Base-by-base conservation (phyloP, 2,797 vertebrate species). In the Gambelia wislizenii region DNA sequence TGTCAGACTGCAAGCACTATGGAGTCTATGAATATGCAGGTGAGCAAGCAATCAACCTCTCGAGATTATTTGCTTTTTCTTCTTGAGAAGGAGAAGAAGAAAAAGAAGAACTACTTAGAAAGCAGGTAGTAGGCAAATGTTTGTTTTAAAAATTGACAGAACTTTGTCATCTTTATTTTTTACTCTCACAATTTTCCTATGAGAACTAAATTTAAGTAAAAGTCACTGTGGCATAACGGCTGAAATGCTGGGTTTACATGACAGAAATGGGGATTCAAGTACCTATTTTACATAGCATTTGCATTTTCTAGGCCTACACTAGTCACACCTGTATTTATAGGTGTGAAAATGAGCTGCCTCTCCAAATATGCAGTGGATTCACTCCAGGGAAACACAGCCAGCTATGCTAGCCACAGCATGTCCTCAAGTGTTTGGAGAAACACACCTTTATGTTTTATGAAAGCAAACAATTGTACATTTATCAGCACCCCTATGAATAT, bases 31-130 rank as follows among this genome's bases (percentile, higher is more conserved):
- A 84, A 10, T 88, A 90, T 87, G 7, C 69, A 89, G 88, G 88
- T 91, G 44, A 94, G 74, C 4, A 87, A 75, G 25, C 72, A 93
- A 87, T 79, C 90, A 12, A 20, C 12, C 89, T 91, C 74, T 92
- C 16, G 44, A 87, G 30, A 25, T 84, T 90, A 13, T 77, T n/a
- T 2, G 0, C 25, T 20, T 87, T 89, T 77, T 30, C 69, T 0
- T 0, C 5, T 56, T 69, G 1, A 2, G n/a, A 18, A 1, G 8
- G 54, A 0, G 83, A 91, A 39, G 20, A 13, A 14, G n/a, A n/a
- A 30, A 22, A 67, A 47, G 49, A 44, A 44, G 44, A 87, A 27
- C 54, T 75, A 36, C 36, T 90, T 20, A 84, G 0, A 86, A 25
- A 87, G 4, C 64, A 77, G 16, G 36, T 52, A 69, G 12, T 27